Evolutionary conservation across 2,113 vertebrate species (phyloP).

Genomic region (Heloderma charlesbogerti): DNA sequence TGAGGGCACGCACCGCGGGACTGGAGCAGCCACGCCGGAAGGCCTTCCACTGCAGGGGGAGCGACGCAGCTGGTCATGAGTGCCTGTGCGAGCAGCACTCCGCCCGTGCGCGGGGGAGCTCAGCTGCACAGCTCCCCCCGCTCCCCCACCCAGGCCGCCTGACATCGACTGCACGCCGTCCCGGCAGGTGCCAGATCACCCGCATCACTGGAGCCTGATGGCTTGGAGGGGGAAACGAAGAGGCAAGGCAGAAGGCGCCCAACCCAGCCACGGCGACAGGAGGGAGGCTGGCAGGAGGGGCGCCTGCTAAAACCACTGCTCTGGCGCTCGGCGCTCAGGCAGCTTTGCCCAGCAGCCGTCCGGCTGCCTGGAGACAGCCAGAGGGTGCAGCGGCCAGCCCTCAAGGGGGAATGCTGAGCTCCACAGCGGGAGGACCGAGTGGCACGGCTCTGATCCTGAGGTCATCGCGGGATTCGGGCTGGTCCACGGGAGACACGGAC

Average conservation of each 20-base stretch:
- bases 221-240: constrained; percentile 17
- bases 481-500: constrained; percentile 59
- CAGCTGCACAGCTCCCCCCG: neutral
- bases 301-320: constrained; percentile 48
- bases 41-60: neutral
- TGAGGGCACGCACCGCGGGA: neutral
- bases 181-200: neutral
- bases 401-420: constrained; percentile 50
- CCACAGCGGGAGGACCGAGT: constrained; percentile 51
- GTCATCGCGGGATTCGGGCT: constrained; percentile 62
- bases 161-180: neutral
- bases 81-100: too few relatives aligned
- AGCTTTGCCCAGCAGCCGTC: constrained; percentile 24
- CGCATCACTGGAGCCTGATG: too few relatives aligned
- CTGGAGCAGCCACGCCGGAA: neutral
- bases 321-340: constrained; percentile 13
- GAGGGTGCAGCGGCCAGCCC: neutral
- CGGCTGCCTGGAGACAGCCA: constrained; percentile 32
- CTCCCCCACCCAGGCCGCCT: too few relatives aligned
- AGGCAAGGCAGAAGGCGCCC: neutral
- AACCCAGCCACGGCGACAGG: constrained; percentile 23
- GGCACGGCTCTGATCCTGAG: constrained; percentile 60
- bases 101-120: accelerated
- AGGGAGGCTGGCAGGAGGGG: constrained; percentile 49
- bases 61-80: neutral